A percentile compares a stretch with the other conserved stretches of the same genome.
These are phyloP conservation scores for Gibbula magus DNA, from an alignment of 2,888 invertebrate genomes.

Conservation along the genomic window DNA sequence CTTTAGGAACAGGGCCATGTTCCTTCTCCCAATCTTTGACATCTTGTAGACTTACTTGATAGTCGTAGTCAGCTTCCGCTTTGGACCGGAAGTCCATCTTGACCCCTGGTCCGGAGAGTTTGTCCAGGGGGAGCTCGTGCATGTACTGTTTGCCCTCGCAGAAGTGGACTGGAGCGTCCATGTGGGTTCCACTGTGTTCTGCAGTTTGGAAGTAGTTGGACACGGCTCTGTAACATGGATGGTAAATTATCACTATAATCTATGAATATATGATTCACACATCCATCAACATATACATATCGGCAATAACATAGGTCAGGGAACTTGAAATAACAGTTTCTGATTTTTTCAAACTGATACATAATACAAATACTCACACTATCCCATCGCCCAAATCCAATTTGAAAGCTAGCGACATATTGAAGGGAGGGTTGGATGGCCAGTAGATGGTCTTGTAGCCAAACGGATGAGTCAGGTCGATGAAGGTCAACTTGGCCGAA, in stretches of 20 bases:
- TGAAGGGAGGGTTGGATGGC: neutral
- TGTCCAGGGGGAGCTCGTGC: constrained; percentile 76
- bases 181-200: constrained; percentile 81
- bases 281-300: too few relatives aligned
- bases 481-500: neutral
- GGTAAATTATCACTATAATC: too few relatives aligned
- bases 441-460: neutral
- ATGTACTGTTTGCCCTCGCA: constrained; percentile 45
- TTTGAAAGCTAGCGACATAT: neutral
- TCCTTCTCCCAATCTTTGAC: constrained; percentile 73
- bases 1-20: constrained; percentile 72
- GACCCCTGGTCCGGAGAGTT: constrained; percentile 73
- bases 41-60: constrained; percentile 62
- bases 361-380: too few relatives aligned
- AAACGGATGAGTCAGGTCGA: neutral
- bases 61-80: constrained; percentile 41
- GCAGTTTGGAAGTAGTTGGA: constrained; percentile 74
- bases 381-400: too few relatives aligned
- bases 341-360: too few relatives aligned
- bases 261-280: too few relatives aligned
- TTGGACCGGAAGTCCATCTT: constrained; percentile 48
- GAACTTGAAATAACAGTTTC: too few relatives aligned
- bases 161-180: constrained; percentile 81
- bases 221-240: constrained; percentile 34
- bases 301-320: too few relatives aligned